Evolutionary conservation across 2,888 invertebrate species (phyloP), one percentile per base, ranked within the genome.

Genomic region (Torymus texanus): DNA sequence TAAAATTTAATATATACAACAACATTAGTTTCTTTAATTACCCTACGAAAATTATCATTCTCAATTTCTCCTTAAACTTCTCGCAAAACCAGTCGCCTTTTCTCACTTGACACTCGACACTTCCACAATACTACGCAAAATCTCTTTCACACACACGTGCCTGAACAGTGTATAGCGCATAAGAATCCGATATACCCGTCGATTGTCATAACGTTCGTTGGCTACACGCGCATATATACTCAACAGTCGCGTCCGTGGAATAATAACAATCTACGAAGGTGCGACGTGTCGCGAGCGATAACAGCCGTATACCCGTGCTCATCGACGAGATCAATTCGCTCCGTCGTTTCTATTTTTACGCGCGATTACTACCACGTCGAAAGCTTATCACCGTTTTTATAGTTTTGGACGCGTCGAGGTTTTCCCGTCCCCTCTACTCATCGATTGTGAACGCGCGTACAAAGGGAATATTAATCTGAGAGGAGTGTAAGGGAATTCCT

Each of bases 321-420:
- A 67, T 68, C 58, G 61, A 29, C 29, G 56, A 75, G 67, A 76
- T 80, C 75, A 72, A 72, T 75, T 68, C 67, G 11, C 8, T 63
- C 18, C 65, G 62, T 2, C 67, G 68, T 80, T 77, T 80, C 74
- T 80, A 80, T 77, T 80, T 80, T 77, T 77, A 80, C 74, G 70
- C 74, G 24, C 77, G 74, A 80, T 80, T 80, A 80, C 80, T 63
- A 73, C 51, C 61, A 29, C 62, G 63, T 79, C 77, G 74, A 77
- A 74, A 80, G 82, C 75, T 81, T 82, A 81, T 81, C 80, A 71
- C 75, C 75, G 75, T 65, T 56, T 41, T 41, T 41, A 41, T 41
- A 41, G 41, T 41, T 41, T 41, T 8, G 41, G 41, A 58, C 75
- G 63, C 68, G 82, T 77, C 83, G 83, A 84, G 84, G 82, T 82